Evolutionary conservation across 2,888 invertebrate species (phyloP), one percentile per base, ranked within the genome.

Genomic region (Gasteruption jaculator): DNA sequence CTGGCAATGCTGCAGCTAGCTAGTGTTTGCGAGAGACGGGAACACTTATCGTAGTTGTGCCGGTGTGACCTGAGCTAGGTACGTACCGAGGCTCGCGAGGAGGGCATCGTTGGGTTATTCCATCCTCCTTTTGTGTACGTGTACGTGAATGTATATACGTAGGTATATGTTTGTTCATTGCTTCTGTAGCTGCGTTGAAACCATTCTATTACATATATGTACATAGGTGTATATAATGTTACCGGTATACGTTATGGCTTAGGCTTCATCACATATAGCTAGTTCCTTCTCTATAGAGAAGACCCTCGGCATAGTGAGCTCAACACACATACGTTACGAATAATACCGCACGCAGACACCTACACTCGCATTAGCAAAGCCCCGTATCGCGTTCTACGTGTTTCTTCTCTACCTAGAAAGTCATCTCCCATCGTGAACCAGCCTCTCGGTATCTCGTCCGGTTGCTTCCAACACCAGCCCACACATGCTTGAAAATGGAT

Each of bases 11-110:
- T 22, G 25, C 18, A 27, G 18, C n/a, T 6, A n/a, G n/a, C n/a
- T 38, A 40, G 30, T 38, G 20, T 41, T 5, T 21, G 16, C 29
- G 24, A 24, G 26, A 27, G 29, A 29, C 19, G 47, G 53, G 49
- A 46, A 52, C 56, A 56, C 57, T 59, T 59, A 58, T 59, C 58
- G 50, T 48, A 43, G 52, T 50, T 50, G 55, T 52, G 53, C 42
- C 45, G 56, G 48, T 49, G 50, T 52, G 50, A 56, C 52, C 50
- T 36, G 48, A 54, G 54, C 53, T 57, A 53, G 52, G 51, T 57
- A 54, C 51, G 52, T 46, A 38, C 43, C 39, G 41, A 39, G 27
- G 45, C 36, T 16, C 41, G 34, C 30, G 36, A 38, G 40, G 40
- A 45, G 46, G 20, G 20, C 38, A 39, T 48, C 44, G 37, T 7